These are phyloP conservation scores for Blera fallax DNA, from an alignment of 2,888 invertebrate genomes.

Conservation along the genomic window DNA sequence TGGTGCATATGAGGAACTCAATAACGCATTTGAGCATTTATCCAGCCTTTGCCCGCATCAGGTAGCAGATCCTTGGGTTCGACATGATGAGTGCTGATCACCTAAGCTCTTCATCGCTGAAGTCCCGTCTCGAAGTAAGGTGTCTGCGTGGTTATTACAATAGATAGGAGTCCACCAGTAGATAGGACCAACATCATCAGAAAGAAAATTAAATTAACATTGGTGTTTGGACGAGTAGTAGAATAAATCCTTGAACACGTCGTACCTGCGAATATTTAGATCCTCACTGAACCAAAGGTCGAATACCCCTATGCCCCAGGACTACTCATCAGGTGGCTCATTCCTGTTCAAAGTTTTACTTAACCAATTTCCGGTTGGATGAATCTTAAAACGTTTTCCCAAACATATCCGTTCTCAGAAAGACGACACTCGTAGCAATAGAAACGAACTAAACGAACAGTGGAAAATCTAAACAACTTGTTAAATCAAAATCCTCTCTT, in stretches of 20 bases:
- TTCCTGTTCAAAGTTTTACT: constrained; percentile 25
- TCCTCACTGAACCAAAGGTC: background rate
- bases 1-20: too few species aligned
- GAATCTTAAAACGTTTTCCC: constrained; percentile 3
- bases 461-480: constrained; percentile 52
- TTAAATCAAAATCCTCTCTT: constrained; percentile 66
- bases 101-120: too few species aligned
- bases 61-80: too few species aligned
- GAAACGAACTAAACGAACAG: background rate
- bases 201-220: background rate
- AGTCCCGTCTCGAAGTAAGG: too few species aligned
- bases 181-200: too few species aligned
- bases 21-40: too few species aligned
- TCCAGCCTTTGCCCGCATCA: too few species aligned
- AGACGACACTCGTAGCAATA: background rate
- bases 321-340: constrained; percentile 22
- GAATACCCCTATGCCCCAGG: background rate
- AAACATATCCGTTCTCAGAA: constrained; percentile 13
- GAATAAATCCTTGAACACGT: background rate
- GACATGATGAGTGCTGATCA: too few species aligned
- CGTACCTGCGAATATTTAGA: background rate
- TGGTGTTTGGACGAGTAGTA: background rate
- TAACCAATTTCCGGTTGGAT: constrained; percentile 40
- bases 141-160: too few species aligned
- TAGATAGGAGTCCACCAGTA: too few species aligned